Conservation (phyloP, 1,140 invertebrate species). For the Semibalanus balanoides region DNA sequence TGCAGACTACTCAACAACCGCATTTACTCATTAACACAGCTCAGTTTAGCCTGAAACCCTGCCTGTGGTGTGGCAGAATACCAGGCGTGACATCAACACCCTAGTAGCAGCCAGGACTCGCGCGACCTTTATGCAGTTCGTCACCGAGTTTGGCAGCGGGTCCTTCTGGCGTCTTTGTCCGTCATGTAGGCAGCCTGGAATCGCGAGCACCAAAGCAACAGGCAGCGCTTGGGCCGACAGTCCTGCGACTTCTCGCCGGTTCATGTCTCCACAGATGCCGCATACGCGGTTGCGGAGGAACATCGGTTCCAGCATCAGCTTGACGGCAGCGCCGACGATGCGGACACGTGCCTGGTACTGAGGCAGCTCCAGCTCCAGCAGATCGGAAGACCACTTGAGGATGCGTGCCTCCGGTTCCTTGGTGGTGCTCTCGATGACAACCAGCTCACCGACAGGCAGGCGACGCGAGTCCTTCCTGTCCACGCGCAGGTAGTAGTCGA, state of each 20-base stretch:
- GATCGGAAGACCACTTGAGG: background rate
- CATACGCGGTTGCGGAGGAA: constrained; percentile 31
- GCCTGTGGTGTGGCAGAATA: too few relatives aligned
- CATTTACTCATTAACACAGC: background rate
- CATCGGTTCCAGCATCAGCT: constrained; percentile 18
- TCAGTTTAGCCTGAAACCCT: background rate
- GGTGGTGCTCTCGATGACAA: background rate
- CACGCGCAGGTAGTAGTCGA: constrained; percentile 5
- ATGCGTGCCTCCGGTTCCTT: background rate
- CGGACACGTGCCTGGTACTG: background rate
- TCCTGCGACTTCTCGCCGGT: constrained; percentile 8
- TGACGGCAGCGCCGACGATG: background rate
- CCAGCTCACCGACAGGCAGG: background rate
- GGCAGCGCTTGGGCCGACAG: constrained; percentile 10
- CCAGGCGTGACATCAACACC: too few relatives aligned
- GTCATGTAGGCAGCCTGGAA: constrained; percentile 14
- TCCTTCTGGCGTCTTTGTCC: background rate
- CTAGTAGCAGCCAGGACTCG: background rate
- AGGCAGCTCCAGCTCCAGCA: background rate
- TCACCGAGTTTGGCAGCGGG: background rate
- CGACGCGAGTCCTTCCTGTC: background rate
- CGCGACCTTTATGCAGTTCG: background rate
- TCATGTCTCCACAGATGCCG: constrained; percentile 12
- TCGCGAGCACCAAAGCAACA: constrained; percentile 9
- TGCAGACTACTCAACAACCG: background rate